Evolutionary conservation across 2,888 invertebrate species (phyloP), one percentile per base, ranked within the genome.

Genomic region (Zhuqinia jingwanae): DNA sequence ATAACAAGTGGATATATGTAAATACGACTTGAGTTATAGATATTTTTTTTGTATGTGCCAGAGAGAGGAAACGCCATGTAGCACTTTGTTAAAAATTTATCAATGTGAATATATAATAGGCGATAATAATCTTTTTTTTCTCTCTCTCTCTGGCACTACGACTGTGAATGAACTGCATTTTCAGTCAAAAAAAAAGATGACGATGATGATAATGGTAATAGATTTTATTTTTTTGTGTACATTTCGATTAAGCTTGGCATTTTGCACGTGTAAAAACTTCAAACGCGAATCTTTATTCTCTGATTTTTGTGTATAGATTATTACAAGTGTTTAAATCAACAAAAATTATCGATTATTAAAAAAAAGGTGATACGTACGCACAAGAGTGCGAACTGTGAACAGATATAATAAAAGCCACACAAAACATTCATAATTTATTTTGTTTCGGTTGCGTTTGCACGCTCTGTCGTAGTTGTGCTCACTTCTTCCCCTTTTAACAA

Each of bases 91-190:
- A 50, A 50, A 53, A 36, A 22, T 45, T 73, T 73, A 73, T 73
- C 73, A 73, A 73, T 73, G 73, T 53, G 73, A 73, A 68, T 36
- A 36, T 36, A 36, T 36, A 13, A 13, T 42, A 65, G 47, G 73
- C 30, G 73, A 73, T 73, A 73, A 73, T 73, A 73, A 73, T 73
- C 73, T 73, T 50, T n/a, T n/a, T n/a, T n/a, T n/a, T n/a, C n/a
- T n/a, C n/a, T n/a, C n/a, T n/a, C n/a, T n/a, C n/a, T 25, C 73
- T 73, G 73, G 73, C 73, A 73, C 50, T 73, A n/a, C n/a, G 50
- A 73, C 73, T 73, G 73, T 73, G 73, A 73, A 50, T 50, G 73
- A 50, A 73, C 73, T 73, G 50, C 50, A 73, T 50, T 73, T 50
- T 73, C 73, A 73, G 27, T 22, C 47, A 11, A 30, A 5, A 42